A percentile compares a stretch with the other conserved stretches of the same genome.
Evolutionary conservation across 2,888 invertebrate species (phyloP).

Genomic region (Lycia hirtaria): DNA sequence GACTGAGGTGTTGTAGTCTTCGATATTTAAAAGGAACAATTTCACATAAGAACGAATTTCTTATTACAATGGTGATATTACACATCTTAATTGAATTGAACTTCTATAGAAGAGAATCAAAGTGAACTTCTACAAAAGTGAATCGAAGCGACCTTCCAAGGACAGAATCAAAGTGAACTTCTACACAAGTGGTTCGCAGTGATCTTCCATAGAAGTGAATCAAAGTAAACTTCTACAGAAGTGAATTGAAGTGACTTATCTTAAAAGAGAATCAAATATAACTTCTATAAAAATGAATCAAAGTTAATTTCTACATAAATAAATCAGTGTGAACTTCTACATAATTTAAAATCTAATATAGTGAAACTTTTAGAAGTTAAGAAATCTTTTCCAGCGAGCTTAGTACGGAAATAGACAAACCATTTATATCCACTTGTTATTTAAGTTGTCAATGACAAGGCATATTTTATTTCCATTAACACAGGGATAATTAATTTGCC

Average conservation of each 20-base stretch:
- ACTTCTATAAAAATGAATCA: background rate
- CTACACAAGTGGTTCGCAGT: background rate
- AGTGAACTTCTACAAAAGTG: background rate
- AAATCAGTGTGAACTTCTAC: no score
- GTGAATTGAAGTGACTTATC: background rate
- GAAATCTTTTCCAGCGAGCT: no score
- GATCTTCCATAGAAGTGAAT: background rate
- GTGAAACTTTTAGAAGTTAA: no score
- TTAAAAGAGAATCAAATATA: background rate
- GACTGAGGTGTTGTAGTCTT: conserved; percentile 10
- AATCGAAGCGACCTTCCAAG: background rate
- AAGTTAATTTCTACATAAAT: background rate
- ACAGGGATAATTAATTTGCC: no score
- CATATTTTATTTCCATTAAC: no score
- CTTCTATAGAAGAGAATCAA: background rate
- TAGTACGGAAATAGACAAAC: no score
- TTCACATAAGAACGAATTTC: background rate
- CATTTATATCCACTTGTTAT: no score
- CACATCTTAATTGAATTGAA: background rate
- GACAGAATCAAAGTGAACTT: background rate
- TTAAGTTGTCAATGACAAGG: no score
- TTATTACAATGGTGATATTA: background rate
- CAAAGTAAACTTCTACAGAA: background rate
- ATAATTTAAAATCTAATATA: no score
- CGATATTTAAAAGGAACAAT: background rate